Evolutionary conservation across 2,113 vertebrate species (phyloP).

Genomic region (Cepphus grylle): DNA sequence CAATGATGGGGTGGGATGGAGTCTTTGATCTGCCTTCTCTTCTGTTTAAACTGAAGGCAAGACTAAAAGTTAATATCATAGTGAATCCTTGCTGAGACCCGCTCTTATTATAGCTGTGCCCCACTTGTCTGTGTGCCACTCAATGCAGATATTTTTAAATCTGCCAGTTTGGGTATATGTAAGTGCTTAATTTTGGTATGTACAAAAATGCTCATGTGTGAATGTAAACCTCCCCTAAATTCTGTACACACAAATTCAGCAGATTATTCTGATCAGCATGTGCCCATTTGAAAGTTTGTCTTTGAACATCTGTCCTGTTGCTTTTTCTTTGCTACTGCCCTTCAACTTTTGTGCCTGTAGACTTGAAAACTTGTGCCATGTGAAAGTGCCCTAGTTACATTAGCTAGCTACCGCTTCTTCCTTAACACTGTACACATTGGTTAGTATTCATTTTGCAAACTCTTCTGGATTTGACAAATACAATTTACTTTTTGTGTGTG

Average conservation of each 20-base stretch:
- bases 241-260: neutral
- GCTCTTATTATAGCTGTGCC: neutral
- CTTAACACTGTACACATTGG: neutral
- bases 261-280: neutral
- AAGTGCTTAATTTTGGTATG: neutral
- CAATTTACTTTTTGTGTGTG: neutral
- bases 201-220: neutral
- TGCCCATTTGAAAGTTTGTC: neutral
- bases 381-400: neutral
- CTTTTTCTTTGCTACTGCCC: neutral
- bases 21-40: neutral
- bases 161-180: neutral
- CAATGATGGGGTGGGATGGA: neutral
- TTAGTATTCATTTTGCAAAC: neutral
- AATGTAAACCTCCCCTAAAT: neutral
- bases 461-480: neutral
- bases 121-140: fast-evolving
- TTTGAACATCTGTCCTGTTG: neutral
- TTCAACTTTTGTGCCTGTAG: neutral
- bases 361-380: neutral
- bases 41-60: neutral
- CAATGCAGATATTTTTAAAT: neutral
- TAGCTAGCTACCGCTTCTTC: neutral
- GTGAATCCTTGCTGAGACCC: neutral
- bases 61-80: neutral